Evolutionary conservation across 2,113 vertebrate species (phyloP).

Genomic region (Herpetotheres cachinnans): DNA sequence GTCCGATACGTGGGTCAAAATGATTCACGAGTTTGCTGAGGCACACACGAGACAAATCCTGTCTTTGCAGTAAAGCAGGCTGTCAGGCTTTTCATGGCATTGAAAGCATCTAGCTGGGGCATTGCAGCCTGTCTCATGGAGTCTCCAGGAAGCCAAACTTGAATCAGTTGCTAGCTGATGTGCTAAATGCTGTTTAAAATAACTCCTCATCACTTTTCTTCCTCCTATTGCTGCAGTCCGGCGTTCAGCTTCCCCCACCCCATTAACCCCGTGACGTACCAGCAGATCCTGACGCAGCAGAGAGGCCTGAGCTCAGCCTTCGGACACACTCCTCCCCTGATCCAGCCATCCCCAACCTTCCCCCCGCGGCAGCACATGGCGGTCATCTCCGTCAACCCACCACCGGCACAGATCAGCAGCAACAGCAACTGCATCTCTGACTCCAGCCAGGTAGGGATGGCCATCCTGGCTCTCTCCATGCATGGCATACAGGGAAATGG

Average conservation of each 20-base stretch:
- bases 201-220: neutral
- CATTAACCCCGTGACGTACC: conserved; percentile 93
- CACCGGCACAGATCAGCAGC: conserved; percentile 74
- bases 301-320: conserved; percentile 88
- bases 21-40: neutral
- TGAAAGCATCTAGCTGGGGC: neutral
- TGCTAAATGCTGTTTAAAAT: neutral
- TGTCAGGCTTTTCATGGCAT: neutral
- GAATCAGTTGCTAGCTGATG: neutral
- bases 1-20: neutral
- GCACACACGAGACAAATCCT: accelerated
- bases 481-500: neutral
- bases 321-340: conserved; percentile 88
- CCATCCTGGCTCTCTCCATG: neutral
- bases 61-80: neutral
- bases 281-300: conserved; percentile 94
- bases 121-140: neutral
- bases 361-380: conserved; percentile 84
- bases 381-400: conserved; percentile 73
- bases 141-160: neutral
- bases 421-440: conserved; percentile 74
- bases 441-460: conserved; percentile 81
- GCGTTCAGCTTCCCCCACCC: conserved; percentile 94
- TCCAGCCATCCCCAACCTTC: conserved; percentile 86
- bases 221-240: conserved; percentile 74